Base-by-base conservation (phyloP, 2,888 invertebrate species). In the Tenthredo amoena region DNA sequence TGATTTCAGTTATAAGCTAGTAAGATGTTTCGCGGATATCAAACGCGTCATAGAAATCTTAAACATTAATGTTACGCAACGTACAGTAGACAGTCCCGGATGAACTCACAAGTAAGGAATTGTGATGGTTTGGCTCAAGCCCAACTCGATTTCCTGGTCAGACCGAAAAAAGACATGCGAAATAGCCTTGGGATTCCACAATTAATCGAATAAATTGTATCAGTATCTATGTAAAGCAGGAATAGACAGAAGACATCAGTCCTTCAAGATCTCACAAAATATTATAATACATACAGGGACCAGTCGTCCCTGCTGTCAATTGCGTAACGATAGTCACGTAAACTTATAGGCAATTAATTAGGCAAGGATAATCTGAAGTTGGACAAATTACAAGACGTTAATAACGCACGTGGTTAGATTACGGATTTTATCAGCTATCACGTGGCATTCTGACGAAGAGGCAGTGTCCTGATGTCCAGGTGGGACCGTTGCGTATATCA, bases 71-170 rank as follows among this genome's bases (percentile, higher is more conserved):
- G 10, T 62, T 62, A 26, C 62, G 62, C 21, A 62, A 62, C 62
- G 62, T 26, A 18, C 10, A 1, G 12, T 62, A 26, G 31, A 68
- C 15, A 1, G 68, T 18, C 34, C 18, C 31, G 15, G 68, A 68
- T 68, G 68, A 68, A 68, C 34, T 68, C 68, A 68, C 68, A 34
- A 68, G 68, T 68, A 68, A 68, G 68, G 68, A 68, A 68, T 68
- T 68, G 68, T 34, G 31, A 34, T 68, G 68, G 18, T 34, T 34
- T 68, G 68, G 68, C 68, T 68, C 68, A 18, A 34, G 18, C 34
- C 68, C 68, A 68, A 34, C 7, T 18, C 68, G 1, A 15, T 26
- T 68, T 68, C 34, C 15, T 68, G 68, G 68, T 68, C 26, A 15
- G 34, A 68, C 31, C 18, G 1, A 68, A 34, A 18, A 68, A 34